These are phyloP conservation scores for Suricata suricatta DNA, from an alignment of 2,113 vertebrate genomes.

Conservation along the genomic window DNA sequence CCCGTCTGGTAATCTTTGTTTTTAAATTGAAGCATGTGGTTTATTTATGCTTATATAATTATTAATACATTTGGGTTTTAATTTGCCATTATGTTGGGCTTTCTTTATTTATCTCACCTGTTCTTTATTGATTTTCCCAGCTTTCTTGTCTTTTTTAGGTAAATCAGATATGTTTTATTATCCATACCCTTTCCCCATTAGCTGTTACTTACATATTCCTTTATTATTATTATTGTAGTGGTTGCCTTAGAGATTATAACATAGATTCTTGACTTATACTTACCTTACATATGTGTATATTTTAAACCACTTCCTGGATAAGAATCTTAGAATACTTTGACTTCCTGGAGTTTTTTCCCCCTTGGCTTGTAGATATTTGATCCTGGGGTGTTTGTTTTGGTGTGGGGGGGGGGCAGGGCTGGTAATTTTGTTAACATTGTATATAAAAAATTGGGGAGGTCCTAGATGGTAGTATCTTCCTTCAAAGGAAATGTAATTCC, in stretches of 20 bases:
- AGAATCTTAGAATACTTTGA: neutral
- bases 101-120: neutral
- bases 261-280: neutral
- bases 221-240: neutral
- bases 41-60: neutral
- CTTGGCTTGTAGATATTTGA: neutral
- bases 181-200: neutral
- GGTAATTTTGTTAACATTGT: neutral
- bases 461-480: neutral
- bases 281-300: neutral
- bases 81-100: neutral
- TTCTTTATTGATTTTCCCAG: neutral
- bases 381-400: neutral
- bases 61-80: neutral
- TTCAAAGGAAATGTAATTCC: slow-evolving; percentile 2
- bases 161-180: neutral
- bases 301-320: neutral
- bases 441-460: neutral
- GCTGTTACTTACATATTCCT: neutral
- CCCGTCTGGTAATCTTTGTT: neutral
- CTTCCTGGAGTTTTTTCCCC: neutral
- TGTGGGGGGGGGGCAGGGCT: neutral
- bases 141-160: neutral
- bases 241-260: neutral
- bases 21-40: slow-evolving; percentile 7